Evolutionary conservation across 2,113 vertebrate genomes (phyloP).

Genomic region (Apaloderma vittatum): DNA sequence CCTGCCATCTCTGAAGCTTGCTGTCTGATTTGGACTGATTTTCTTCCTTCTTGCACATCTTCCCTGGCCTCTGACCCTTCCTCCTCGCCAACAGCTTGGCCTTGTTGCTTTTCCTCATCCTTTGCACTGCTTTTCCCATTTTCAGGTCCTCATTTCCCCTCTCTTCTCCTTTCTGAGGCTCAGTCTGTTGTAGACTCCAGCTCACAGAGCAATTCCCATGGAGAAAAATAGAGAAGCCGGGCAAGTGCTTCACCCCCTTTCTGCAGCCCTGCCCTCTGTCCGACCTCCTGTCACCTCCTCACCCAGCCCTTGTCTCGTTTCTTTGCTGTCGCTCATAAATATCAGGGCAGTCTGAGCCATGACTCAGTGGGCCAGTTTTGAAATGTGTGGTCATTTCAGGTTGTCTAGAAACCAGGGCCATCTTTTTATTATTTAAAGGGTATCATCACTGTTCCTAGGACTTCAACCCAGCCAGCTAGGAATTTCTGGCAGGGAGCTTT

Average conservation of each 20-base stretch:
- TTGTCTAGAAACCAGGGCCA: not conserved
- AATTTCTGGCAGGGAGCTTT: not conserved
- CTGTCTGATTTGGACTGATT: not conserved
- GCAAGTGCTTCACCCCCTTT: rapidly evolving
- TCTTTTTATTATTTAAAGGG: not conserved
- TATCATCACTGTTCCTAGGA: not conserved
- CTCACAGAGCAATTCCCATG: not conserved
- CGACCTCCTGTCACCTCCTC: not conserved
- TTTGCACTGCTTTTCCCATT: not conserved
- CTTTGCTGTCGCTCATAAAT: not conserved
- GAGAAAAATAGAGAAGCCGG: not conserved
- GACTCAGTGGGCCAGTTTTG: rapidly evolving
- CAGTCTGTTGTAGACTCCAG: not conserved
- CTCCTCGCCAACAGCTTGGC: not conserved
- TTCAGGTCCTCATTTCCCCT: not conserved
- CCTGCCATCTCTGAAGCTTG: not conserved
- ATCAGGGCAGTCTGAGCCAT: not conserved
- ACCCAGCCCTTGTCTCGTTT: not conserved
- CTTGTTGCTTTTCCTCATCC: not conserved
- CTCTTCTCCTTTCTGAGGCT: not conserved
- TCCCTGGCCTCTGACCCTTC: not conserved
- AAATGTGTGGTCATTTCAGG: not conserved
- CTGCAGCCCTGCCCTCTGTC: not conserved
- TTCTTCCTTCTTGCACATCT: not conserved
- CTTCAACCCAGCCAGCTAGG: not conserved